phyloP scores from a whole-genome alignment of 2,797 vertebrate species.

The Macropus fuliginosus region DNA sequence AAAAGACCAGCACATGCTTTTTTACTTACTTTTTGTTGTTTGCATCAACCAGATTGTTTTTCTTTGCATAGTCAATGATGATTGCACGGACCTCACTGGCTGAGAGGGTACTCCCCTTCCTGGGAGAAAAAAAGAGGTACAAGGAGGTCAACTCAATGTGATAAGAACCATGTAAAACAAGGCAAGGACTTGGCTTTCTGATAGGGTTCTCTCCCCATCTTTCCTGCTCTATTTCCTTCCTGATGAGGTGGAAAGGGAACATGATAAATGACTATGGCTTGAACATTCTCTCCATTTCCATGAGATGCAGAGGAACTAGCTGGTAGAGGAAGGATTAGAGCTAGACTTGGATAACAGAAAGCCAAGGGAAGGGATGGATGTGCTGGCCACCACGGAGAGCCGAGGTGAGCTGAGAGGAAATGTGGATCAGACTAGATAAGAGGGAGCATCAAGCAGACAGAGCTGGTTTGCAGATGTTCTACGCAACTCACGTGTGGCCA shows the following conservation, averaged over 20 bases:
- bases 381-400: slow-evolving; percentile 36
- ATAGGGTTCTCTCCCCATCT: slow-evolving; percentile 28
- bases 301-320: slow-evolving; percentile 34
- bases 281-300: slow-evolving; percentile 10
- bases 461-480: slow-evolving; percentile 44
- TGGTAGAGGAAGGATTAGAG: slow-evolving; percentile 17
- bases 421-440: slow-evolving; percentile 8
- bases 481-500: slow-evolving; percentile 89
- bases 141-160: slow-evolving; percentile 10
- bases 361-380: neutral
- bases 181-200: neutral
- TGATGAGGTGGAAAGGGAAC: slow-evolving; percentile 12
- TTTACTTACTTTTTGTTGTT: slow-evolving; percentile 94
- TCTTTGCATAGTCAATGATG: slow-evolving; percentile 93
- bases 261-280: neutral
- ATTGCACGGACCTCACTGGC: slow-evolving; percentile 90
- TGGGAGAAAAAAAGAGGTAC: slow-evolving; percentile 76
- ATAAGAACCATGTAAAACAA: neutral
- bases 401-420: slow-evolving; percentile 25
- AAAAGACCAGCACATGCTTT: fast-evolving
- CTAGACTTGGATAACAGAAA: slow-evolving; percentile 21
- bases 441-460: slow-evolving; percentile 50
- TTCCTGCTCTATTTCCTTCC: slow-evolving; percentile 17
- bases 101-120: slow-evolving; percentile 92
- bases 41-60: slow-evolving; percentile 92